A percentile compares a stretch with the other conserved stretches of the same genome.
Conservation (phyloP, 2,113 vertebrate genomes). For the Alexandromys fortis region DNA sequence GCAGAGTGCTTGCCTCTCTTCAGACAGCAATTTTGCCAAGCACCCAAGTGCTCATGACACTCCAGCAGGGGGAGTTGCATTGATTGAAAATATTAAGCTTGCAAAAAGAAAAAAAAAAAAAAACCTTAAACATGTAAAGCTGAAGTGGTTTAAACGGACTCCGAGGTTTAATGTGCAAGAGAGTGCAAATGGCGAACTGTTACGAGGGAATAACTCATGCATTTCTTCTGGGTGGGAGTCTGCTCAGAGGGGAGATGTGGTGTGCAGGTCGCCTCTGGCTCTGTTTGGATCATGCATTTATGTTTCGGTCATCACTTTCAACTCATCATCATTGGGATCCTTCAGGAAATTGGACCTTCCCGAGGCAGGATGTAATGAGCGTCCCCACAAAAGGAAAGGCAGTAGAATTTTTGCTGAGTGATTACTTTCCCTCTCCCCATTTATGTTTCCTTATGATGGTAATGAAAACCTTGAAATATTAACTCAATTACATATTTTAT, state of each 20-base stretch:
- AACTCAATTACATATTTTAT: constrained; percentile 82
- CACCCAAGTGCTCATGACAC: constrained; percentile 62
- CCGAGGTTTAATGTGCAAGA: neutral
- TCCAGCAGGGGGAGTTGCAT: neutral
- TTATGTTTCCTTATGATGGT: constrained; percentile 84
- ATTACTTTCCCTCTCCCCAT: constrained; percentile 80
- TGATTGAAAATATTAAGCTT: neutral
- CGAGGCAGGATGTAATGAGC: constrained; percentile 80
- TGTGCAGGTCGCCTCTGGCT: neutral
- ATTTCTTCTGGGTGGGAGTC: constrained; percentile 59
- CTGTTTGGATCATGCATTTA: constrained; percentile 67
- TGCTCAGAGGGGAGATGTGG: constrained; percentile 20
- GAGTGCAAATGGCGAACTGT: neutral
- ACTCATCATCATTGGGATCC: constrained; percentile 74
- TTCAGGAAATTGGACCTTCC: constrained; percentile 84
- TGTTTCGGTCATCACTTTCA: constrained; percentile 73
- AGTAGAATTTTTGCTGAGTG: constrained; percentile 88
- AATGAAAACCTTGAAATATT: constrained; percentile 86
- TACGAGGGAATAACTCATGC: neutral
- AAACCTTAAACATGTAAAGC: neutral
- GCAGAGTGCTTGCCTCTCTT: constrained; percentile 69
- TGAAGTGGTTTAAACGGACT: neutral
- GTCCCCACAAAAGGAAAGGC: constrained; percentile 79
- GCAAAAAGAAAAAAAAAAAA: neutral
- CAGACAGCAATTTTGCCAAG: constrained; percentile 74